Evolutionary conservation across 2,888 invertebrate genomes (phyloP).

Genomic region (Palloptera scutellata): DNA sequence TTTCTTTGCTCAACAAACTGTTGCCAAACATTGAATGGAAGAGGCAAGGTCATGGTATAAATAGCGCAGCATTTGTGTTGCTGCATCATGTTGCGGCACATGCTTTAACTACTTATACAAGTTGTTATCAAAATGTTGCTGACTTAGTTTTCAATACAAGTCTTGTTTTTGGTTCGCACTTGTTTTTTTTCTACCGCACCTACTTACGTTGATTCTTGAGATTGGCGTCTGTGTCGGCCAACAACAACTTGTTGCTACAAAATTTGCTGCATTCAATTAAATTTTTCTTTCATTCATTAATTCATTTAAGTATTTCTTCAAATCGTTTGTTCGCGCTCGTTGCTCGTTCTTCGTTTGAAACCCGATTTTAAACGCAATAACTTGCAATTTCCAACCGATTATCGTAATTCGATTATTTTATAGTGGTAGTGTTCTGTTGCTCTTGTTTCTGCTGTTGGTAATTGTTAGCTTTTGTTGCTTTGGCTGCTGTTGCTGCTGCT

Average conservation of each 20-base stretch:
- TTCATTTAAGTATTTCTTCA: slow-evolving; percentile 18
- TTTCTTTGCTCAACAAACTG: slow-evolving; percentile 5
- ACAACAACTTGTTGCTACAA: no score
- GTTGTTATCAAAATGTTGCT: slow-evolving; percentile 16
- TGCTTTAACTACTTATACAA: no score
- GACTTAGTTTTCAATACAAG: slow-evolving; percentile 22
- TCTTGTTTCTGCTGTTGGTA: slow-evolving; percentile 21
- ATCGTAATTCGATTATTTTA: slow-evolving; percentile 30
- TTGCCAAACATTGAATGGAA: no score
- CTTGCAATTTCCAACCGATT: slow-evolving; percentile 24
- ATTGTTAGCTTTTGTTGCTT: slow-evolving; percentile 37
- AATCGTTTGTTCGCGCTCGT: slow-evolving; percentile 12
- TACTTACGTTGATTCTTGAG: no score
- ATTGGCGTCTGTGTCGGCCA: no score
- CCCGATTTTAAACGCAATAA: slow-evolving; percentile 10
- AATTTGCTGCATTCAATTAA: background rate
- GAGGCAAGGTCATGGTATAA: no score
- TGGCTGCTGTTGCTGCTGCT: slow-evolving; percentile 37
- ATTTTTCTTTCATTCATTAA: slow-evolving; percentile 2
- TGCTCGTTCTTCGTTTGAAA: slow-evolving; percentile 14
- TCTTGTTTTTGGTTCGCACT: slow-evolving; percentile 3
- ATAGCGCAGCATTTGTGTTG: no score
- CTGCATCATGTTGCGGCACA: no score
- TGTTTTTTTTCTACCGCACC: no score
- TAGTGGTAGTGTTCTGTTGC: slow-evolving; percentile 28